Conservation (phyloP, 2,113 vertebrate genomes). For the Mirza zaza region DNA sequence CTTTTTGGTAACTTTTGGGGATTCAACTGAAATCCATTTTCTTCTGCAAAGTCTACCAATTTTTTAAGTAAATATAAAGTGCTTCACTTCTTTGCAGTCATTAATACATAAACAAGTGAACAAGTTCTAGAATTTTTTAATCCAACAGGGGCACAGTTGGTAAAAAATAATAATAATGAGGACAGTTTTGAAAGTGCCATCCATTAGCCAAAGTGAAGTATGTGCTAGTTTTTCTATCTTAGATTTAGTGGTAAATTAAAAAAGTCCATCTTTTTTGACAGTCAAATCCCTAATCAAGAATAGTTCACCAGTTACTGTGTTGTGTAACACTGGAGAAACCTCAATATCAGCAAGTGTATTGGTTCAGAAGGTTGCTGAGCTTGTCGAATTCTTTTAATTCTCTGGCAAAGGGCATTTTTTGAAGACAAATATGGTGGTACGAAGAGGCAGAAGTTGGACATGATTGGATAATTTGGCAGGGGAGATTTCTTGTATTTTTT, state of each 20-base stretch:
- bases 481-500: background rate
- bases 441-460: background rate
- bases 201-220: background rate
- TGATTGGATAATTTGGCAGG: background rate
- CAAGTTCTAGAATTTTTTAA: background rate
- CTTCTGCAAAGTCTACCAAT: background rate
- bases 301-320: background rate
- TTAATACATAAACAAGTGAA: background rate
- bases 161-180: background rate
- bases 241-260: background rate
- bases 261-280: background rate
- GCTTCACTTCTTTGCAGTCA: background rate
- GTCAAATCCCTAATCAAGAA: background rate
- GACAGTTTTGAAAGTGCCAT: background rate
- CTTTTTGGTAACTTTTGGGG: background rate
- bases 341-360: background rate
- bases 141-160: background rate
- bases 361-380: background rate
- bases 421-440: background rate
- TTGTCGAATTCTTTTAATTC: background rate
- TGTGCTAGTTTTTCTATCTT: background rate
- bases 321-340: background rate
- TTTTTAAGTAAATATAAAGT: background rate
- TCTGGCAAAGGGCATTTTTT: background rate
- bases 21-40: background rate